Conservation (phyloP, 2,113 vertebrate species). For the Oncorhynchus mykiss region DNA sequence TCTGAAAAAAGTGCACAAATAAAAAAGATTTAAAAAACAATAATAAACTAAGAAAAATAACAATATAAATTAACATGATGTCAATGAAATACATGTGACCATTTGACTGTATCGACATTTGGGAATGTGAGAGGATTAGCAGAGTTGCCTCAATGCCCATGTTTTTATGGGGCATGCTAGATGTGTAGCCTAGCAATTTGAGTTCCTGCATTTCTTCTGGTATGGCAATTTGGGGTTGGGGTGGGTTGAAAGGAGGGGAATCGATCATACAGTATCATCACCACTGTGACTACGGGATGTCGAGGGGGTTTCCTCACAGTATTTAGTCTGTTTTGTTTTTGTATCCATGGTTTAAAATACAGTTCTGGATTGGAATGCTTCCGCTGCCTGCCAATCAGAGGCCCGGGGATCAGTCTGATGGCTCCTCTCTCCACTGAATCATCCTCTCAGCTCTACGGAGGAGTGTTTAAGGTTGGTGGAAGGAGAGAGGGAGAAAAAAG, state of each 20-base stretch:
- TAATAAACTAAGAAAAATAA: conserved; percentile 8
- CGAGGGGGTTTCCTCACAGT: conserved; percentile 18
- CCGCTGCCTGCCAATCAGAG: conserved; percentile 51
- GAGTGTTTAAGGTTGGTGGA: conserved; percentile 58
- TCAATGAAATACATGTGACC: conserved; percentile 21
- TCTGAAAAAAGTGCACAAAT: conserved; percentile 34
- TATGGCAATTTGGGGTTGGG: conserved; percentile 31
- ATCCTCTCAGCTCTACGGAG: conserved; percentile 40
- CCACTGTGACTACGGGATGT: conserved; percentile 38
- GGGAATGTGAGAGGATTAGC: conserved; percentile 27
- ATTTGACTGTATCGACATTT: conserved; percentile 8
- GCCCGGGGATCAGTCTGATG: conserved; percentile 41
- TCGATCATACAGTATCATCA: conserved; percentile 36
- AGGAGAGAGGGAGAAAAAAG: conserved; percentile 16
- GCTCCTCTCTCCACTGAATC: conserved; percentile 44
- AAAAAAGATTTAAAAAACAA: conserved; percentile 20
- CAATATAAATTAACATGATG: conserved; percentile 31
- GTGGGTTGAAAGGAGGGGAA: conserved; percentile 52
- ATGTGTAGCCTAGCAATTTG: conserved; percentile 9
- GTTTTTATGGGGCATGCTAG: conserved; percentile 9
- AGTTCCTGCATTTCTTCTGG: conserved; percentile 44
- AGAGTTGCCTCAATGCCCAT: conserved; percentile 5
- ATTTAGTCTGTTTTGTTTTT: conserved; percentile 33
- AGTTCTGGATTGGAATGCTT: conserved; percentile 39
- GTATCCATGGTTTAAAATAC: conserved; percentile 50